A percentile compares a stretch with the other conserved stretches of the same genome.
These are phyloP conservation scores for Conus ventricosus DNA, from an alignment of 1,140 invertebrate genomes.

Conservation along the genomic window DNA sequence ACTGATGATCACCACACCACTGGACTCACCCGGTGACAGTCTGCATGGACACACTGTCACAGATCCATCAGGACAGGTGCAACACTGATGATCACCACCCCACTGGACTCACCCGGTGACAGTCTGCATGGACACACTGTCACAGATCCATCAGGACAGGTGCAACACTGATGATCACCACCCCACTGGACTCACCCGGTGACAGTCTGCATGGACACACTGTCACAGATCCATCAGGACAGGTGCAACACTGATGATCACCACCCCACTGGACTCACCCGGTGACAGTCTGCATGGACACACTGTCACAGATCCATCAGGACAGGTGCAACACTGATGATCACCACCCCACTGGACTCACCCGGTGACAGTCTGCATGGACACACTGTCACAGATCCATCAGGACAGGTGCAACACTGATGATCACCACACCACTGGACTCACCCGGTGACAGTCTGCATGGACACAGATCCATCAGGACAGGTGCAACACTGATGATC, in stretches of 20 bases:
- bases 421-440: conserved; percentile 14
- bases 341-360: conserved; percentile 52
- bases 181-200: conserved; percentile 76
- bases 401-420: too few species aligned
- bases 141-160: too few species aligned
- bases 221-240: too few species aligned
- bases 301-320: too few species aligned
- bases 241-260: too few species aligned
- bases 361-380: conserved; percentile 81
- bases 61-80: too few species aligned
- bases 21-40: conserved; percentile 79
- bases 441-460: conserved; percentile 81
- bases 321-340: too few species aligned
- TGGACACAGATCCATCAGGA: conserved; percentile 54
- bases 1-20: too few species aligned
- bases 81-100: too few species aligned
- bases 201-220: conserved; percentile 77
- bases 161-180: too few species aligned
- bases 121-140: conserved; percentile 77
- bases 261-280: conserved; percentile 71
- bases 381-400: conserved; percentile 35
- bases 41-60: conserved; percentile 72
- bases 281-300: conserved; percentile 79
- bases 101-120: conserved; percentile 78
- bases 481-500: too few species aligned